Conservation (phyloP, 2,113 vertebrate genomes). For the Otocyon megalotis region DNA sequence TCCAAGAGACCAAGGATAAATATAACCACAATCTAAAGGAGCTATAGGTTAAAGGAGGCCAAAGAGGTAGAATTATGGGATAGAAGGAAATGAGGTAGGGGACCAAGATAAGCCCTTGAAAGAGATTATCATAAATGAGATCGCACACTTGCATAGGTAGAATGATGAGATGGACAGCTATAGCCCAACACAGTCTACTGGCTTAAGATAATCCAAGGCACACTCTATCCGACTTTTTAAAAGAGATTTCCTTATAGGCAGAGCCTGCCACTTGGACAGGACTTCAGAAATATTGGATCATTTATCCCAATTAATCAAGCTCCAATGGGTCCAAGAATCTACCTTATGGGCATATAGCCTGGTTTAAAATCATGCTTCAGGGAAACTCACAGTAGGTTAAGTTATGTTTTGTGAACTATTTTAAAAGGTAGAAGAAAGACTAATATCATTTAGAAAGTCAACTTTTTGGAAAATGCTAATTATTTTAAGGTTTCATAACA, state of each 20-base stretch:
- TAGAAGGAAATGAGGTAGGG: background rate
- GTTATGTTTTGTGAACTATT: background rate
- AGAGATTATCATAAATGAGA: background rate
- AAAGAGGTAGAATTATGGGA: background rate
- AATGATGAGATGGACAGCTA: background rate
- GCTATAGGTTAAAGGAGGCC: background rate
- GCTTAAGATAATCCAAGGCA: background rate
- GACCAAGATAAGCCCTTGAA: background rate
- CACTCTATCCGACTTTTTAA: background rate
- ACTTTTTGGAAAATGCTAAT: conserved; percentile 41
- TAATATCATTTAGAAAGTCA: background rate
- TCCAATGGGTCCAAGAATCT: background rate
- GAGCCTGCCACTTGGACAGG: background rate
- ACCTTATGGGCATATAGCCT: background rate
- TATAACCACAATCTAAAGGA: background rate
- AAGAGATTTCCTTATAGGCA: background rate
- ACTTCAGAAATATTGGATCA: background rate
- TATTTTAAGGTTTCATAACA: conserved; percentile 36
- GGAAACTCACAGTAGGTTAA: background rate
- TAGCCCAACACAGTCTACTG: background rate
- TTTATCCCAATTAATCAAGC: background rate
- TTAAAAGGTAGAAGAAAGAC: background rate
- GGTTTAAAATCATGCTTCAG: background rate
- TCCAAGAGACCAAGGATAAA: background rate
- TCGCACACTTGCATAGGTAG: background rate